Percentiles rank a stretch among this genome's conserved stretches.
Conservation (phyloP, 2,888 invertebrate species). For the Esperia sulphurella region DNA sequence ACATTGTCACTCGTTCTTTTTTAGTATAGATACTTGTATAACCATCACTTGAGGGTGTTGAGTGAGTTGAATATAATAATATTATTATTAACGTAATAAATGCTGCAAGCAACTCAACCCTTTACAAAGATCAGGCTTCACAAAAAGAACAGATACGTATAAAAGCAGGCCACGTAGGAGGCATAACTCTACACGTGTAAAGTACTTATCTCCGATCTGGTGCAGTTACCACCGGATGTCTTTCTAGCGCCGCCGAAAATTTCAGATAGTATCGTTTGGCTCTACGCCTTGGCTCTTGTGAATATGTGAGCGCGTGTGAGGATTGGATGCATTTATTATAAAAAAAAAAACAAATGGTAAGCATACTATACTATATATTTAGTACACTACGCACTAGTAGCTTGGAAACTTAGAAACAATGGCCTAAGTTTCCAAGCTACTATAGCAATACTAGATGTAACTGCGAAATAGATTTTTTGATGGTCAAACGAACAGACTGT, state of each 20-base stretch:
- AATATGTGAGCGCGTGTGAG: constrained; percentile 5
- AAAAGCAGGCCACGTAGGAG: constrained; percentile 50
- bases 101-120: constrained; percentile 18
- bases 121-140: constrained; percentile 17
- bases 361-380: too few species aligned
- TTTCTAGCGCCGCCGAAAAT: constrained; percentile 65
- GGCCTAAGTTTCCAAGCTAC: too few species aligned
- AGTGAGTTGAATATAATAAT: too few species aligned
- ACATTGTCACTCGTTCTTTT: too few species aligned
- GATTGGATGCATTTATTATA: constrained; percentile 4
- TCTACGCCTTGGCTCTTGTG: constrained; percentile 8
- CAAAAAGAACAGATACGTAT: constrained; percentile 24
- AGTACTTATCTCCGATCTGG: constrained; percentile 54
- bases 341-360: background rate
- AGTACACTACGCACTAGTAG: too few species aligned
- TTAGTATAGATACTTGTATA: too few species aligned
- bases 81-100: background rate
- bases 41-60: too few species aligned
- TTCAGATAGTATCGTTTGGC: constrained; percentile 28
- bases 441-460: too few species aligned
- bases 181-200: constrained; percentile 63
- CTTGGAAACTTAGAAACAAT: too few species aligned
- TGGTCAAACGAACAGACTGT: too few species aligned
- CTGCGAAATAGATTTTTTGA: too few species aligned
- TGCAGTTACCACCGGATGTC: constrained; percentile 60